phyloP scores from a whole-genome alignment of 2,888 invertebrate genomes.

The Aradus depressus region DNA sequence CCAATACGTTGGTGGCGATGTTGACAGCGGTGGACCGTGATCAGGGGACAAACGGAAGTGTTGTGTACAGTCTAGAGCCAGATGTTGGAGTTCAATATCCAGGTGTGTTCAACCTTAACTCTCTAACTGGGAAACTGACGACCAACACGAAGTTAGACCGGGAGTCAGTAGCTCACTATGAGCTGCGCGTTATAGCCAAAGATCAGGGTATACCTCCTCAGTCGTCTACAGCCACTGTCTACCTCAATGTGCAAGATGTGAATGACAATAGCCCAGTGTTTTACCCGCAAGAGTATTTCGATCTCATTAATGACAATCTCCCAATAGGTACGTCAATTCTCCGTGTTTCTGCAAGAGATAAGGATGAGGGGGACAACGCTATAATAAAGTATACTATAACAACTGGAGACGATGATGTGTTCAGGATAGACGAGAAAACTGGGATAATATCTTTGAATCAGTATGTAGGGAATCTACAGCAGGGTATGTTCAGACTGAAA shows the following conservation, averaged over 20 bases:
- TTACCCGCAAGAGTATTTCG: slow-evolving; percentile 79
- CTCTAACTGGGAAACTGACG: slow-evolving; percentile 72
- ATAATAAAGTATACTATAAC: slow-evolving; percentile 66
- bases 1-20: slow-evolving; percentile 68
- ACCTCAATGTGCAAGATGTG: slow-evolving; percentile 67
- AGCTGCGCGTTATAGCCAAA: slow-evolving; percentile 72
- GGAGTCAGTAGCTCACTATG: slow-evolving; percentile 64
- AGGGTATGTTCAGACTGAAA: slow-evolving; percentile 57
- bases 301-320: slow-evolving; percentile 58
- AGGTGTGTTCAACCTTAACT: slow-evolving; percentile 71
- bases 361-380: slow-evolving; percentile 81
- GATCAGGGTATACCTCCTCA: slow-evolving; percentile 86
- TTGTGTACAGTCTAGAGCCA: slow-evolving; percentile 68
- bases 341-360: slow-evolving; percentile 70
- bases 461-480: slow-evolving; percentile 50
- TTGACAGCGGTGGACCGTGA: slow-evolving; percentile 82
- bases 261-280: slow-evolving; percentile 90
- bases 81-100: slow-evolving; percentile 68
- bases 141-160: slow-evolving; percentile 68
- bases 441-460: slow-evolving; percentile 62
- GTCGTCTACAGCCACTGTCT: slow-evolving; percentile 79
- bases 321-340: slow-evolving; percentile 53
- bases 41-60: slow-evolving; percentile 85
- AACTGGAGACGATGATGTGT: slow-evolving; percentile 66
- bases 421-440: slow-evolving; percentile 64